Conservation (phyloP, 2,797 vertebrate genomes). For the Gila robusta region DNA sequence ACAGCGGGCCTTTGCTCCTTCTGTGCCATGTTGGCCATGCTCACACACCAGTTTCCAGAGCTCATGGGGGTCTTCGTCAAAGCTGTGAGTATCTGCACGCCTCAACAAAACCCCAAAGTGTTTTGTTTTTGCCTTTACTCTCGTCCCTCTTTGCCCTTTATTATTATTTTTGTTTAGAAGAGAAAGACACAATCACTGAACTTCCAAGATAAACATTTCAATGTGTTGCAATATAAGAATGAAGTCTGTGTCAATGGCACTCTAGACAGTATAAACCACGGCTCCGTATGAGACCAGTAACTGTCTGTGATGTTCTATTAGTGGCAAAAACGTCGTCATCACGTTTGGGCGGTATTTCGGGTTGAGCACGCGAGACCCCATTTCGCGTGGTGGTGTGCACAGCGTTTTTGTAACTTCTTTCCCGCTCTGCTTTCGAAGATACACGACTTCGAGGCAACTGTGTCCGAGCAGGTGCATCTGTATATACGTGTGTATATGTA, state of each 20-base stretch:
- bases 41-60: slow-evolving; percentile 98
- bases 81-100: slow-evolving; percentile 85
- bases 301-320: not conserved
- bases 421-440: not conserved
- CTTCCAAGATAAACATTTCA: slow-evolving; percentile 34
- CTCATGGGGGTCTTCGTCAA: slow-evolving; percentile 97
- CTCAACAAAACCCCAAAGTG: not conserved
- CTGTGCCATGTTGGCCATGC: slow-evolving; percentile 97
- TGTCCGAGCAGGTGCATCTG: not conserved
- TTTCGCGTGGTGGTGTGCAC: not conserved
- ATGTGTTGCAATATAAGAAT: slow-evolving; percentile 20
- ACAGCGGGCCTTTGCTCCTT: slow-evolving; percentile 98
- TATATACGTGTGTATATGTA: too few species aligned
- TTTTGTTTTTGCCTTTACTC: not conserved
- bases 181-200: not conserved
- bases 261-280: not conserved
- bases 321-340: not conserved
- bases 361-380: not conserved
- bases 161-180: slow-evolving; percentile 15
- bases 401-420: not conserved
- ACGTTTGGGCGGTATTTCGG: not conserved
- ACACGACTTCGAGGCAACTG: not conserved
- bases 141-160: not conserved
- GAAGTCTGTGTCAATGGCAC: not conserved
- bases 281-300: not conserved